These are phyloP conservation scores for Siniperca undulata DNA, from an alignment of 2,797 vertebrate species.

Conservation along the genomic window DNA sequence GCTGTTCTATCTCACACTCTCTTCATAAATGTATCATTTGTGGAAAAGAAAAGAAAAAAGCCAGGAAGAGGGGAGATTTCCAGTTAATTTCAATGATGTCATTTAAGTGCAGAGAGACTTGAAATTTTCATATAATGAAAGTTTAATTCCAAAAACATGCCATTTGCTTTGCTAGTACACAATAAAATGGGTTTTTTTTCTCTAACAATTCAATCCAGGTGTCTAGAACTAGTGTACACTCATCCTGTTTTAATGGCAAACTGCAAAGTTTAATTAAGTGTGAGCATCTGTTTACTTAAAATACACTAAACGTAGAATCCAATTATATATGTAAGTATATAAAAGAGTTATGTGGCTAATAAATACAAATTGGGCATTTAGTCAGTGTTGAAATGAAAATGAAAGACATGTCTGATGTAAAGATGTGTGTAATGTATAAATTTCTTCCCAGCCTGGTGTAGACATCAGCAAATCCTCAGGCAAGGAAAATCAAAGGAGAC, in stretches of 20 bases:
- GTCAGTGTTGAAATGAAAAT: not conserved
- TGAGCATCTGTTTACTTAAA: not conserved
- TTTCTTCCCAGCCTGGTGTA: not conserved
- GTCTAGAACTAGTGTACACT: not conserved
- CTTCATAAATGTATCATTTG: constrained; percentile 5
- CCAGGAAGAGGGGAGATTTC: not conserved
- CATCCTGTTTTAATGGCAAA: not conserved
- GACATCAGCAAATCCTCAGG: constrained; percentile 18
- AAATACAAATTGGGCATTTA: not conserved
- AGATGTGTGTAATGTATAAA: not conserved
- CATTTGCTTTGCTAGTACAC: not conserved
- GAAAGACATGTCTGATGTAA: not conserved
- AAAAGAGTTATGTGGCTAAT: not conserved
- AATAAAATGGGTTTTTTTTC: not conserved
- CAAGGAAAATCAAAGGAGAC: constrained; percentile 8
- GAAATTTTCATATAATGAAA: not conserved
- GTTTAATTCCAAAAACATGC: not conserved
- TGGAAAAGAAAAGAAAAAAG: constrained; percentile 1
- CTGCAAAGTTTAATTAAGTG: not conserved
- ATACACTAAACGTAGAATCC: not conserved
- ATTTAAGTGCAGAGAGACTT: not conserved
- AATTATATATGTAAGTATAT: not conserved
- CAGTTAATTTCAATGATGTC: not conserved
- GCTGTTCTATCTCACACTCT: not conserved
- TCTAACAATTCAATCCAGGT: not conserved